Evolutionary conservation across 2,797 vertebrate genomes (phyloP), one percentile per base, ranked within the genome.

Genomic region (Lutjanus argentimaculatus): DNA sequence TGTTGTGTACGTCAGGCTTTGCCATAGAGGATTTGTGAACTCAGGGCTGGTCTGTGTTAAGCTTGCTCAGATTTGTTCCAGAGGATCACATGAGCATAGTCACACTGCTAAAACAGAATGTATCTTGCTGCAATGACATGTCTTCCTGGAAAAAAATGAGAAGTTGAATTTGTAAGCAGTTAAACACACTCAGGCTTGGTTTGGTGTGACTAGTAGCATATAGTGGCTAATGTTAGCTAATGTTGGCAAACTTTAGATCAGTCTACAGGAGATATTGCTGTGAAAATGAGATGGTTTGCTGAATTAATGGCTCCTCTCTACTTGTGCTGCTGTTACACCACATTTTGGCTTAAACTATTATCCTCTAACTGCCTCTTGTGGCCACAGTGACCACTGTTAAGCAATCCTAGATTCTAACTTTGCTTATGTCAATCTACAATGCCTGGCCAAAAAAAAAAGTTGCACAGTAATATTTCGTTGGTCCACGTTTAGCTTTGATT

Each of bases 331-430:
- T n/a, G 55, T n/a, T 48, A 8, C 45, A 40, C 43, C 56, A 59
- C 16, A 21, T 46, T 55, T 30, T 45, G 63, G 21, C 16, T n/a
- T 64, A 30, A 5, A 55, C 17, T 40, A 45, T 64, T 55, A 64
- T 73, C 61, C 61, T 19, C 45, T 56, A 66, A 65, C 65, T 46
- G 49, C 36, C 53, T 30, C 68, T 58, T 58, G 12, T 8, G 17
- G 16, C 43, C 25, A 13, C 45, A 46, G 51, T 14, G 16, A 45
- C 13, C 56, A 25, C n/a, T 17, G 59, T 63, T 73, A 17, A 48
- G 59, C 70, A 42, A 58, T 52, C 49, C 15, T 19, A n/a, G 17
- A 19, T 53, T 10, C 10, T 21, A 53, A 53, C 11, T 53, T 53
- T 53, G 19, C 19, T 3, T 4, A 2, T 5, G 8, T 53, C 9